Conservation (phyloP, 2,888 invertebrate genomes). For the Drosophila longiperda region DNA sequence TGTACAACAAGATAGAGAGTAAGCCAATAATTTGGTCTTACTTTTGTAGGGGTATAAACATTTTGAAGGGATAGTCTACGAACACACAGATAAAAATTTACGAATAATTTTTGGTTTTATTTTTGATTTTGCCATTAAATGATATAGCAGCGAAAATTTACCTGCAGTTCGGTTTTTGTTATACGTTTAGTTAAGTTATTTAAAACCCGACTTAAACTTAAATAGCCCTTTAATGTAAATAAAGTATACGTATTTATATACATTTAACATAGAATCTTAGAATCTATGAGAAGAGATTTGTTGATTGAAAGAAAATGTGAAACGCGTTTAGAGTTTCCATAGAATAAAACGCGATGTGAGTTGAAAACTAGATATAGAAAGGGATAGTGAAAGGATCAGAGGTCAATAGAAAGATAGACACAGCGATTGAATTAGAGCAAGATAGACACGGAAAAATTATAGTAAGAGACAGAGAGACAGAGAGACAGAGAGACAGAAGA, state of each 20-base stretch:
- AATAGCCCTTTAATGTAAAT: conserved; percentile 34
- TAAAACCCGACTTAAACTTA: conserved; percentile 54
- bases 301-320: conserved; percentile 7
- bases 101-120: conserved; percentile 31
- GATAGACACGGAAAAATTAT: conserved; percentile 12
- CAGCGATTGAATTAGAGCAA: conserved; percentile 15
- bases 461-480: conserved; percentile 11
- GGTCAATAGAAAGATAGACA: conserved; percentile 18
- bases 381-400: conserved; percentile 14
- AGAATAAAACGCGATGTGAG: conserved; percentile 25
- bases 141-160: conserved; percentile 64
- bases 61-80: conserved; percentile 36
- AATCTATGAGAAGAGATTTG: conserved; percentile 3
- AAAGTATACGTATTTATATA: conserved; percentile 19
- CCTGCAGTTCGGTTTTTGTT: conserved; percentile 66
- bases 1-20: conserved; percentile 29
- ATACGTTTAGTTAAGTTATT: conserved; percentile 39
- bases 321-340: conserved; percentile 2
- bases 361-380: conserved; percentile 21
- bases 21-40: conserved; percentile 41
- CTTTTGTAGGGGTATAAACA: conserved; percentile 28
- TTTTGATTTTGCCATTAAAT: conserved; percentile 42
- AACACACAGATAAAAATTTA: conserved; percentile 40
- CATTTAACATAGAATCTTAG: conserved; percentile 17
- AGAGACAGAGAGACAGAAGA: conserved; percentile 21